Evolutionary conservation across 2,888 invertebrate genomes (phyloP), one percentile per base, ranked within the genome.

Genomic region (Corbicula japonica): DNA sequence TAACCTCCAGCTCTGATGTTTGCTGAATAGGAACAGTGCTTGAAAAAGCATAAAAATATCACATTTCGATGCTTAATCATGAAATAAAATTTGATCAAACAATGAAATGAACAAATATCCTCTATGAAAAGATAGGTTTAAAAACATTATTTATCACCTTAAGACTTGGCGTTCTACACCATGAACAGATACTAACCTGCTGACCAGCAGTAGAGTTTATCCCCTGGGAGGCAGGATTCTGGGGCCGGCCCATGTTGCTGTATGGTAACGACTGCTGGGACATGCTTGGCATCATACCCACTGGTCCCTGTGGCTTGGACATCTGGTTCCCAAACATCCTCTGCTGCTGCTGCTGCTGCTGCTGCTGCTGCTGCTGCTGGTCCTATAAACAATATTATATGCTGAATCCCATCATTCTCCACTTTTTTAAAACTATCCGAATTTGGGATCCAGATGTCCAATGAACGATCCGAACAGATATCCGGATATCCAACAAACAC

Each of bases 281-380:
- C 35, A 76, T 78, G n/a, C 56, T 73, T 38, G 44, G 41, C 63
- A 77, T 80, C 52, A 77, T 84, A 10, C 76, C 77, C 28, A 63
- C 75, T 23, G 76, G 73, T n/a, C n/a, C n/a, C 35, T 76, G 84
- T 30, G 56, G 79, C 34, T 79, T 80, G 46, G 58, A 60, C 52
- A 73, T 73, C 54, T 76, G 83, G 12, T 65, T 76, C 35, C 52
- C 76, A 15, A 77, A 74, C 63, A 46, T 63, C 68, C 65, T 65
- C 48, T 75, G 76, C 34, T 75, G 73, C 26, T 68, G 79, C 32
- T 70, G 71, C 54, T 77, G 80, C 38, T 52, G 62, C 60, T 73
- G 73, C 15, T 78, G 71, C 12, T 63, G 32, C 32, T 65, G 68
- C 28, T 77, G 76, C 3, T 48, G 38, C 18, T 52, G 62, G n/a